phyloP scores from a whole-genome alignment of 1,140 invertebrate species.

The Drosophila parabipectinata region DNA sequence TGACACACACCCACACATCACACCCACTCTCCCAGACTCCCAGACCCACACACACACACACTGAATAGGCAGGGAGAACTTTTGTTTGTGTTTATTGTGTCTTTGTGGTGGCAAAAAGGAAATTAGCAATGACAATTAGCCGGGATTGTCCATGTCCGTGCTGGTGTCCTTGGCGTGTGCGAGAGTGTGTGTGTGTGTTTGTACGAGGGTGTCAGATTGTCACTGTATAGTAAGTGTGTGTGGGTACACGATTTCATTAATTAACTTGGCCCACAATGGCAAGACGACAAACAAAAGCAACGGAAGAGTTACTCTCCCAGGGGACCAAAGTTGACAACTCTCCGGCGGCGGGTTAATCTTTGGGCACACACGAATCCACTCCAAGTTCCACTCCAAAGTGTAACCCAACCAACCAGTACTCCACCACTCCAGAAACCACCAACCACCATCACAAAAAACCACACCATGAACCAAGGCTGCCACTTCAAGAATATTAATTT shows the following conservation, averaged over 20 bases:
- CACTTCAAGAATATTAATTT: constrained; percentile 33
- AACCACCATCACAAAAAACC: constrained; percentile 17
- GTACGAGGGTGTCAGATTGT: constrained; percentile 6
- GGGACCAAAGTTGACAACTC: constrained; percentile 28
- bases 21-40: neutral
- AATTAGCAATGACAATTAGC: constrained; percentile 62
- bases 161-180: constrained; percentile 11
- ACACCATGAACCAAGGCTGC: constrained; percentile 11
- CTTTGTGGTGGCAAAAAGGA: constrained; percentile 52
- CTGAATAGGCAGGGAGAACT: constrained; percentile 13
- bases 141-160: constrained; percentile 51
- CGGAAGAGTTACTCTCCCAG: constrained; percentile 24
- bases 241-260: constrained; percentile 41
- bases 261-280: constrained; percentile 31
- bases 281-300: constrained; percentile 21
- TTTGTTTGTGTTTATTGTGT: constrained; percentile 48
- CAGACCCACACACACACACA: constrained; percentile 6
- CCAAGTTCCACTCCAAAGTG: constrained; percentile 15
- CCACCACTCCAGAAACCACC: neutral
- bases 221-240: constrained; percentile 12
- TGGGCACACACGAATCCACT: constrained; percentile 20
- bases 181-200: constrained; percentile 12
- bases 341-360: constrained; percentile 37
- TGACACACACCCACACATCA: neutral
- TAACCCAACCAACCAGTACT: constrained; percentile 6